Conservation (phyloP, 2,888 invertebrate genomes). For the Macrosoma leucophasiata region DNA sequence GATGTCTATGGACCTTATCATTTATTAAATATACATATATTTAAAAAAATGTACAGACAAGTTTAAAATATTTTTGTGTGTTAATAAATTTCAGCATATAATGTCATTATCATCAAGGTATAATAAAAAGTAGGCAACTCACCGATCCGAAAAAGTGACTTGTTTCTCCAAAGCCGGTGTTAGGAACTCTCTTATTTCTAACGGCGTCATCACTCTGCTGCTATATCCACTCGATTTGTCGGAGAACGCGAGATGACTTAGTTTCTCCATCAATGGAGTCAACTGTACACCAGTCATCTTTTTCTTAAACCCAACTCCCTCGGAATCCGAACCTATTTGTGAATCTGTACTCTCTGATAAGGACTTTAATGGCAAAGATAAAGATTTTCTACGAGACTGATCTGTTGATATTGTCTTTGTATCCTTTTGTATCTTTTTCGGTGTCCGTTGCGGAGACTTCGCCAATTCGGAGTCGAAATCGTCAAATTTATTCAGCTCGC, state of each 20-base stretch:
- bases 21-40: too few relatives aligned
- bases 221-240: constrained; percentile 82
- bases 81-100: too few relatives aligned
- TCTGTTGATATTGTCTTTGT: constrained; percentile 46
- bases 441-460: constrained; percentile 59
- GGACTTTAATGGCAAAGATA: constrained; percentile 84
- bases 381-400: constrained; percentile 70
- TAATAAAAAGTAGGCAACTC: constrained; percentile 16
- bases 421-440: constrained; percentile 56
- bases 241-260: constrained; percentile 82
- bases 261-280: constrained; percentile 88
- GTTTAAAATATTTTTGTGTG: too few relatives aligned
- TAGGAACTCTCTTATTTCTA: constrained; percentile 57
- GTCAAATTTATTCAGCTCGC: constrained; percentile 61
- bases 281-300: constrained; percentile 81
- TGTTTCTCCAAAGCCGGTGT: constrained; percentile 59
- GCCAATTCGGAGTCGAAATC: constrained; percentile 66
- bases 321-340: constrained; percentile 47
- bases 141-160: constrained; percentile 55
- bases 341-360: constrained; percentile 63
- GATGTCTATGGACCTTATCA: too few relatives aligned
- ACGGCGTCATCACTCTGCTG: constrained; percentile 81
- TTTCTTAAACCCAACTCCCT: constrained; percentile 60
- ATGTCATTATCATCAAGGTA: too few relatives aligned
- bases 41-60: too few relatives aligned